phyloP scores from a whole-genome alignment of 1,140 invertebrate genomes.

The Phenacoccus solenopsis region DNA sequence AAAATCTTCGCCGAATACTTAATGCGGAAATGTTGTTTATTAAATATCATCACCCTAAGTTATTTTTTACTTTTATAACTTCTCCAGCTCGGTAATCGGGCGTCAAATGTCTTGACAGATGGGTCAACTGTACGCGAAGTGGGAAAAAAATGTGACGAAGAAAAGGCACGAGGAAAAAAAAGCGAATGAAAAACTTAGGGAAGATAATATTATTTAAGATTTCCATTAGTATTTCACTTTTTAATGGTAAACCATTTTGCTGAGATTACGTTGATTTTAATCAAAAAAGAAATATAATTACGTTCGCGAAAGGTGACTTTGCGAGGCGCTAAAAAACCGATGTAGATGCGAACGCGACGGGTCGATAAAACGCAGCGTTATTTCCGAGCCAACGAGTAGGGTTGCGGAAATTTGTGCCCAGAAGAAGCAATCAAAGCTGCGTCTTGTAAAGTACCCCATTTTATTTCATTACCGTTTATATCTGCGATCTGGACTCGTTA shows the following conservation, averaged over 20 bases:
- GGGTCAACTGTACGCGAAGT: background rate
- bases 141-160: too few relatives aligned
- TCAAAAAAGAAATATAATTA: too few relatives aligned
- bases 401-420: background rate
- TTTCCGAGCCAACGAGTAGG: background rate
- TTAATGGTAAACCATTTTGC: background rate
- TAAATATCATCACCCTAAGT: background rate
- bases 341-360: background rate
- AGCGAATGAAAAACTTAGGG: background rate
- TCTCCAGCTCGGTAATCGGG: background rate
- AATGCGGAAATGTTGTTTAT: conserved; percentile 2
- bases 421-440: background rate
- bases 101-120: background rate
- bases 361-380: background rate
- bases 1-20: background rate
- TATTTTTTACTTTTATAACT: background rate
- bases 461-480: background rate
- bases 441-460: background rate
- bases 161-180: background rate
- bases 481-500: background rate
- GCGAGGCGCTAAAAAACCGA: background rate
- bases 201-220: background rate
- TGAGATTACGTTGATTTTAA: too few relatives aligned
- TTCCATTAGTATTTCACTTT: background rate
- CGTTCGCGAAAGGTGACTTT: too few relatives aligned